These are phyloP conservation scores for Rostratula benghalensis DNA, from an alignment of 2,113 vertebrate species.

Conservation along the genomic window DNA sequence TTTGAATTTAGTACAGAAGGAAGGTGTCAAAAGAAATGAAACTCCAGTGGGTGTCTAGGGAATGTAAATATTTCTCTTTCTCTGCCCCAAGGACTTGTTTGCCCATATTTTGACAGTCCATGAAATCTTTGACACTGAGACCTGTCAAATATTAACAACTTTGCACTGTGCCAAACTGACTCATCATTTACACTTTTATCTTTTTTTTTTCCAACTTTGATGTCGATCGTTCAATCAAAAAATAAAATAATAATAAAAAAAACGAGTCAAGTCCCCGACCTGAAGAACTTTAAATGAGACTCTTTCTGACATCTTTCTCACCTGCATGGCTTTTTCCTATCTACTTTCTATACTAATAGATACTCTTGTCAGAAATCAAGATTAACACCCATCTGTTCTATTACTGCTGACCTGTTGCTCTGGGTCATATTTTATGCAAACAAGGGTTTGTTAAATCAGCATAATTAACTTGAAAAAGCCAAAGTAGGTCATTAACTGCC, in stretches of 20 bases:
- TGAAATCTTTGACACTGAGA: slow-evolving; percentile 88
- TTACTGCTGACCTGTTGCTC: slow-evolving; percentile 42
- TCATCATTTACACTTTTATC: slow-evolving; percentile 73
- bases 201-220: slow-evolving; percentile 67
- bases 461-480: slow-evolving; percentile 50
- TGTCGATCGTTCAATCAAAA: slow-evolving; percentile 71
- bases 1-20: slow-evolving; percentile 81
- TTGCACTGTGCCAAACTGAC: slow-evolving; percentile 72
- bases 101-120: slow-evolving; percentile 86
- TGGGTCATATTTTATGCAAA: slow-evolving; percentile 52
- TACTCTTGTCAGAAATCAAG: slow-evolving; percentile 4
- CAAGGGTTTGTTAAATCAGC: slow-evolving; percentile 44
- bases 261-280: neutral
- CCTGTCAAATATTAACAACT: slow-evolving; percentile 86
- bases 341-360: neutral
- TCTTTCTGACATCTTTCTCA: neutral
- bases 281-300: slow-evolving; percentile 28
- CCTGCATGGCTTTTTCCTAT: neutral
- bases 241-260: slow-evolving; percentile 29
- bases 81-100: slow-evolving; percentile 84
- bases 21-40: slow-evolving; percentile 90
- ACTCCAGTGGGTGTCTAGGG: slow-evolving; percentile 77
- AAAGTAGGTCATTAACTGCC: slow-evolving; percentile 36
- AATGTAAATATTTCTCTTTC: slow-evolving; percentile 89
- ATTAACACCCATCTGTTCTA: slow-evolving; percentile 45